Base-by-base conservation (phyloP, 2,113 vertebrate genomes). In the Potamarius usumacintae region DNA sequence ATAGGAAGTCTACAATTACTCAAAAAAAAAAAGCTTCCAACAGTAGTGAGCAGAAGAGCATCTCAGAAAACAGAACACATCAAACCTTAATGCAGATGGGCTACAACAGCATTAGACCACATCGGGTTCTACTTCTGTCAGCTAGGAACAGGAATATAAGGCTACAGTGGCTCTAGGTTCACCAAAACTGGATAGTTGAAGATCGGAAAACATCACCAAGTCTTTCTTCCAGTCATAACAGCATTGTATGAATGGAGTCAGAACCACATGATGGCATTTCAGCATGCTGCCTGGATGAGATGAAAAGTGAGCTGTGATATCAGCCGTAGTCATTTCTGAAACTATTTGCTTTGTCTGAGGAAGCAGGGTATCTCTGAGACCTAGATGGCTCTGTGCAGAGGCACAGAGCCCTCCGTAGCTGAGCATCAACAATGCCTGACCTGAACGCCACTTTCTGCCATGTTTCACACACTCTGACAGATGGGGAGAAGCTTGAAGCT, bases 331-430 rank as follows among this genome's bases (percentile, higher is more conserved):
- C 79, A 74, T 82, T 86, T 88, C 74, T 80, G 71, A 78, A 48
- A 84, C 55, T 34, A 84, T 57, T 82, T 30, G 52, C 71, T 50
- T 69, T 65, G 78, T 20, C 48, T 50, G 52, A 83, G 34, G n/a
- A 48, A 17, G 60, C 25, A 12, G 53, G 6, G 6, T 87, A 71
- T 80, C 83, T 83, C 82, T 83, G 65, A 81, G 77, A 67, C 86
- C 53, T 71, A 88, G 82, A 89, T 81, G 74, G 82, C 67, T 86
- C 79, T 62, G 50, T 89, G 18, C 25, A 76, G 87, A 85, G 83
- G 71, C 67, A 48, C 25, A 8, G 27, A 72, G 58, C 12, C 55
- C 62, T 77, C 58, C 5, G 50, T 58, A 85, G 71, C 81, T 65
- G 67, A 87, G 65, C 72, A n/a, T 50, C 52, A 77, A n/a, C 57